Evolutionary conservation across 2,888 invertebrate genomes (phyloP).

Genomic region (Pollenia griseotomentosa): DNA sequence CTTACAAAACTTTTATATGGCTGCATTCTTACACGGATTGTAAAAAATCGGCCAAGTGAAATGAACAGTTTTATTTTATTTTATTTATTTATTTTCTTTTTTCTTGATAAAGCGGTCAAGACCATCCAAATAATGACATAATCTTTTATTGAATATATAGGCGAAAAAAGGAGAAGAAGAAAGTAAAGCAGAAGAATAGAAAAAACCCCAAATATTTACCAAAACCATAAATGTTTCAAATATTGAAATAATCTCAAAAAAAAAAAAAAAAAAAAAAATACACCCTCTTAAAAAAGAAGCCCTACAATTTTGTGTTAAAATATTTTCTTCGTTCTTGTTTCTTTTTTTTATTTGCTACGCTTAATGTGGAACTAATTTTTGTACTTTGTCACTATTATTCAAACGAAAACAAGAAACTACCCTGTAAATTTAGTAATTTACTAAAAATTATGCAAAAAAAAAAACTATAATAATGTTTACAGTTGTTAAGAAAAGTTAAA

Average conservation of each 20-base stretch:
- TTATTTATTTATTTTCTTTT: not conserved
- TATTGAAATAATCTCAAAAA: constrained; percentile 32
- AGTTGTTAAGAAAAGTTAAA: constrained; percentile 19
- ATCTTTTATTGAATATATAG: constrained; percentile 38
- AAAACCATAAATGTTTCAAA: constrained; percentile 48
- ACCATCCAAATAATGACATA: constrained; percentile 53
- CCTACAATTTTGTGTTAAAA: constrained; percentile 3
- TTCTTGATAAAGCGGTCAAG: constrained; percentile 54
- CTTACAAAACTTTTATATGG: constrained; percentile 60
- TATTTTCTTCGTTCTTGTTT: not conserved
- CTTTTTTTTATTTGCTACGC: not conserved
- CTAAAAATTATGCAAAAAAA: not conserved
- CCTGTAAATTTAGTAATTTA: constrained; percentile 20
- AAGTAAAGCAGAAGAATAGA: not conserved
- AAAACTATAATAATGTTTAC: not conserved
- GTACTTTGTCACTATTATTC: constrained; percentile 10
- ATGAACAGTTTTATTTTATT: constrained; percentile 1
- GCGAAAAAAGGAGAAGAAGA: not conserved
- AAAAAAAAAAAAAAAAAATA: not conserved
- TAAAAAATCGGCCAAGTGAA: constrained; percentile 28
- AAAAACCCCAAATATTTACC: not conserved
- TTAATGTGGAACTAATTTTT: constrained; percentile 37
- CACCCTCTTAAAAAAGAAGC: constrained; percentile 17
- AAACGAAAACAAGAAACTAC: not conserved
- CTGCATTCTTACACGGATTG: constrained; percentile 33